Evolutionary conservation across 92 coral and sea anemone species (phyloP), one percentile per base, ranked within the genome.

Genomic region (Heliopora coerulea): DNA sequence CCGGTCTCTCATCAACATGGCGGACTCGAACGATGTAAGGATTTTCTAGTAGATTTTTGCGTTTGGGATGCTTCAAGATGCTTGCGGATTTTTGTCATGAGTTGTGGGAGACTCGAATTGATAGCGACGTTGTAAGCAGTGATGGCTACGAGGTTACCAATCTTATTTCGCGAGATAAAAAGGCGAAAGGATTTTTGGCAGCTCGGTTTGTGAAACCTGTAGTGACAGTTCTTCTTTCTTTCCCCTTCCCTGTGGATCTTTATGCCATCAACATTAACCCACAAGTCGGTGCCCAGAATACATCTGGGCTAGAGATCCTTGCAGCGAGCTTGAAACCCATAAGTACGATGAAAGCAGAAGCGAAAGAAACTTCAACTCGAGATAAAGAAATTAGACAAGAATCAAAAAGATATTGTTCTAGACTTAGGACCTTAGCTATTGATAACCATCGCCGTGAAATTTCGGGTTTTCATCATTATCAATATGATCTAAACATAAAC

Each of bases 131-230:
- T 7, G 92, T 93, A 11, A 83, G 86, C 77, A 83, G 87, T 0
- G 98, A 93, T 73, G 98, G 98, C 25, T 89, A 89, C 63, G 82
- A 87, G 30, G 86, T 80, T 0, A 39, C 78, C 17, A 93, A 93
- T 61, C 89, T 93, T 29, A 68, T 85, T 56, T 85, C 93, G 62
- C 3, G 79, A 20, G 78, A 83, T 59, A 79, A 63, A 65, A 78
- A 84, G 59, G 72, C 78, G 3, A 82, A 77, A 65, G 98, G 98
- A 7, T 90, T 93, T 65, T 64, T 93, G 60, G 98, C 96, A 2
- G 91, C 92, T 35, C 89, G 91, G 62, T 93, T 93, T 37, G 83
- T 93, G 54, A 93, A 89, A 49, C 91, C 98, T 8, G 93, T 91
- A 11, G 84, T 91, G 0, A 70, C 75, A 23, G 62, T 93, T 33